These are phyloP conservation scores for Steatornis caripensis DNA, from an alignment of 2,113 vertebrate genomes.

Conservation along the genomic window DNA sequence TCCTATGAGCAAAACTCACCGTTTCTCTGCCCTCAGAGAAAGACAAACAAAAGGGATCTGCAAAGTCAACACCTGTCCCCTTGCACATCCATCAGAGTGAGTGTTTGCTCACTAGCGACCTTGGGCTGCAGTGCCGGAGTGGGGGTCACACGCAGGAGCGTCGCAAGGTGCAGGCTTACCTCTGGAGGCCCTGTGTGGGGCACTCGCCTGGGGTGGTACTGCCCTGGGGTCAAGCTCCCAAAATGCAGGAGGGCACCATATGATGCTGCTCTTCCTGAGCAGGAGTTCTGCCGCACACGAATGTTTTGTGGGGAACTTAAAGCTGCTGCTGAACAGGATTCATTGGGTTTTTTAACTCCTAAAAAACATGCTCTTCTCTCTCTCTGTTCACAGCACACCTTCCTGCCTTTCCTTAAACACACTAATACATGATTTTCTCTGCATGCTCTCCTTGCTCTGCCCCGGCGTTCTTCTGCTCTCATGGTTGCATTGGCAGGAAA, in stretches of 20 bases:
- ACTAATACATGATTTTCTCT: background rate
- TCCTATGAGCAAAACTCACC: background rate
- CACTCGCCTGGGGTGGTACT: background rate
- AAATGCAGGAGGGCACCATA: background rate
- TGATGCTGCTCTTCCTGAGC: background rate
- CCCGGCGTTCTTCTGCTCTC: background rate
- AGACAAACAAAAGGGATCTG: background rate
- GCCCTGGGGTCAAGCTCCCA: background rate
- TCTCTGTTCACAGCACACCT: background rate
- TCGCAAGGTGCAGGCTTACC: background rate
- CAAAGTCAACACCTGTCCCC: background rate
- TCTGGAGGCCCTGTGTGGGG: background rate
- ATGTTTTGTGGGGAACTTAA: background rate
- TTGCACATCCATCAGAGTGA: background rate
- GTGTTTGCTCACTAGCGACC: background rate
- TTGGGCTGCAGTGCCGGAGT: background rate
- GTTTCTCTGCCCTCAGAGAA: background rate
- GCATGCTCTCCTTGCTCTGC: background rate
- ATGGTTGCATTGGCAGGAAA: background rate
- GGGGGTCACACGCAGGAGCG: accelerated
- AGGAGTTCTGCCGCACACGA: accelerated
- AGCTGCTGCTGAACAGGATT: background rate
- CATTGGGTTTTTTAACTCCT: background rate
- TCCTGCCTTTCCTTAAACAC: background rate
- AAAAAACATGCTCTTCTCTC: background rate